These are phyloP conservation scores for Apocrypta bakeri DNA, from an alignment of 1,140 invertebrate species.

Conservation along the genomic window DNA sequence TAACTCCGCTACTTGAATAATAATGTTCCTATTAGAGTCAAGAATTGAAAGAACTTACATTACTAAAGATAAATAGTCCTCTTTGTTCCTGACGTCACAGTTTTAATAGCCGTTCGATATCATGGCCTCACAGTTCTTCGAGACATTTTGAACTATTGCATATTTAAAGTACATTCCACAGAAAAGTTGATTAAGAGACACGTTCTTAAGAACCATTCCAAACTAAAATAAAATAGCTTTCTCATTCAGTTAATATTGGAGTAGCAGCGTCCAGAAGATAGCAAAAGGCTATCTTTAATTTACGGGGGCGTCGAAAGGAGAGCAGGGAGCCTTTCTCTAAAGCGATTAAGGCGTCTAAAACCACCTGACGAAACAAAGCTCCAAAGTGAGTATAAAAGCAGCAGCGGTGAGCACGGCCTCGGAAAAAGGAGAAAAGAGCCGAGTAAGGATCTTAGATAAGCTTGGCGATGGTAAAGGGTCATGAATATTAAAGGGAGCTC, in stretches of 20 bases:
- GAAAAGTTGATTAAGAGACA: not conserved
- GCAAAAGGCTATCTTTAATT: not conserved
- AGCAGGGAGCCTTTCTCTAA: conserved; percentile 1
- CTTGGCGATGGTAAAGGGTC: conserved; percentile 53
- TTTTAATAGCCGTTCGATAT: not conserved
- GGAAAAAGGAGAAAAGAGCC: conserved; percentile 56
- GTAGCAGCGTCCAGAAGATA: not conserved
- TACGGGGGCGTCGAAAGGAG: not conserved
- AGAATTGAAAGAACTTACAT: too few relatives aligned
- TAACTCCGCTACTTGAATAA: too few relatives aligned
- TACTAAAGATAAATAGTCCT: too few relatives aligned
- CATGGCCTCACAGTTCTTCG: not conserved
- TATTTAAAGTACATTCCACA: not conserved
- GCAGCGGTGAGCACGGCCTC: conserved; percentile 29
- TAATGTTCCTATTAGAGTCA: too few relatives aligned
- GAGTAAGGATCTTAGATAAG: conserved; percentile 64
- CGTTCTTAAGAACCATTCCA: not conserved
- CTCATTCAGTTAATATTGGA: not conserved
- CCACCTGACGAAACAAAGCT: conserved; percentile 7
- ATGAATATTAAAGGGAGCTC: conserved; percentile 69
- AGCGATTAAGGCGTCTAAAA: conserved; percentile 21
- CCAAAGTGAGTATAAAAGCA: not conserved
- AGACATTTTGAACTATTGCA: not conserved
- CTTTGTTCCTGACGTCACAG: not conserved
- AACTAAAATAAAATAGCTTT: not conserved